Base-by-base conservation (phyloP, 2,888 invertebrate genomes). In the Cryptus armator region DNA sequence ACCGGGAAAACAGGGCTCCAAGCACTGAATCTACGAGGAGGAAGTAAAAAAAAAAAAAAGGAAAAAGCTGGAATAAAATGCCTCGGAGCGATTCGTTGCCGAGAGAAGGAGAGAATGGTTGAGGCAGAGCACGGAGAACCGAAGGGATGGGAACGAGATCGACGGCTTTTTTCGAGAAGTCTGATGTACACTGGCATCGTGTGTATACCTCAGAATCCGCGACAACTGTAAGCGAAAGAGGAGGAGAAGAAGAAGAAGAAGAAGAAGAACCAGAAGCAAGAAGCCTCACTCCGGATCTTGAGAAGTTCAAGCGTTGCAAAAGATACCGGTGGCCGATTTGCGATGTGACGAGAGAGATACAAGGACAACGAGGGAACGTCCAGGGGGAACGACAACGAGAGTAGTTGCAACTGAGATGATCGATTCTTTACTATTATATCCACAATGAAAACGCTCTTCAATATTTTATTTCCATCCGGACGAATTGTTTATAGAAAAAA, bases 71-170 rank as follows among this genome's bases (percentile, higher is more conserved):
- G 51, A 81, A 80, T 76, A 77, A 76, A 81, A 77, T 81, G 84
- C 84, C 77, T 53, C 29, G 46, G 59, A 80, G 76, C 66, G 79
- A 83, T 80, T 79, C 68, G 70, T 77, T 67, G 66, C 59, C 71
- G 75, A 46, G 72, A 59, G 56, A 9, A 24, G 19, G 19, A 56
- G 56, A 56, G 78, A 48, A 48, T 37, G 67, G 51, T 75, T 64
- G 64, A 76, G 51, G 76, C 77, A 59, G 77, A 32, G 53, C 24
- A 24, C 37, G 43, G 66, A 46, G 16, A 48, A 19, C 62, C 53
- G 24, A 43, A 75, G 19, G 24, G n/a, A 77, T 68, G 70, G 64
- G 46, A 70, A 37, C 12, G 78, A 78, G 78, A 81, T 81, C 77
- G 78, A 84, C 81, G 51, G 62, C 48, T 78, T 75, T 71, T 71